Percentiles rank a stretch among this genome's conserved stretches.
Evolutionary conservation across 1,140 invertebrate genomes (phyloP).

Genomic region (Sarcophaga peregrina): DNA sequence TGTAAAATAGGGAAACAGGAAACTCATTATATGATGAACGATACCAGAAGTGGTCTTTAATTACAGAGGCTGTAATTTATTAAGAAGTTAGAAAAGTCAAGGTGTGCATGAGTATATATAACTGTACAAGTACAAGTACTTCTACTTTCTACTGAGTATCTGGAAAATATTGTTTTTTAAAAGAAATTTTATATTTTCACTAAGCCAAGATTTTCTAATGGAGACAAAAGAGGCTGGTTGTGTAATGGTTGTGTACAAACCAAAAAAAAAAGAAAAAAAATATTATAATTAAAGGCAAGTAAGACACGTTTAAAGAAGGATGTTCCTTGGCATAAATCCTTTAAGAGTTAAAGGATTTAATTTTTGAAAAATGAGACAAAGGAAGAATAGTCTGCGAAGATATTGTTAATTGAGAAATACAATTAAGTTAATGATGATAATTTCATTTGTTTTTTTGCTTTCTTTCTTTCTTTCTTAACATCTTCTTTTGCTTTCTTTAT

Average conservation of each 20-base stretch:
- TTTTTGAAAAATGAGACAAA: neutral
- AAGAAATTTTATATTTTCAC: conserved; percentile 8
- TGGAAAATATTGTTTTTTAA: neutral
- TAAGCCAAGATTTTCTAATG: neutral
- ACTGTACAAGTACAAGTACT: neutral
- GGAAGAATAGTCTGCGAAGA: neutral
- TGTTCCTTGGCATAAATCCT: neutral
- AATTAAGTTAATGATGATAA: conserved; percentile 1
- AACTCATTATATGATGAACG: conserved; percentile 42
- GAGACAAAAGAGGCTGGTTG: too few relatives aligned
- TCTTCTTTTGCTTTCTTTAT: neutral
- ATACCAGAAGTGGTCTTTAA: conserved; percentile 42
- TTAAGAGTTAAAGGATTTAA: conserved; percentile 7
- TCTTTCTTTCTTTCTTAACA: neutral
- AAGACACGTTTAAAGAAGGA: conserved; percentile 5
- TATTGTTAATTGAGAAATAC: conserved; percentile 6
- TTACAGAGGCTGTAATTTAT: conserved; percentile 41
- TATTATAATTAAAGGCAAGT: conserved; percentile 18
- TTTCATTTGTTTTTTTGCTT: neutral
- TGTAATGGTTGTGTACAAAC: neutral
- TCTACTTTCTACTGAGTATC: neutral
- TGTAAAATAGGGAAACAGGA: conserved; percentile 15
- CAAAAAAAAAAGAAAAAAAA: neutral
- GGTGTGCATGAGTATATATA: conserved; percentile 4
- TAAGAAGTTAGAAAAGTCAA: conserved; percentile 38